Evolutionary conservation across 2,113 vertebrate species (phyloP).

Genomic region (Phaetusa simplex): DNA sequence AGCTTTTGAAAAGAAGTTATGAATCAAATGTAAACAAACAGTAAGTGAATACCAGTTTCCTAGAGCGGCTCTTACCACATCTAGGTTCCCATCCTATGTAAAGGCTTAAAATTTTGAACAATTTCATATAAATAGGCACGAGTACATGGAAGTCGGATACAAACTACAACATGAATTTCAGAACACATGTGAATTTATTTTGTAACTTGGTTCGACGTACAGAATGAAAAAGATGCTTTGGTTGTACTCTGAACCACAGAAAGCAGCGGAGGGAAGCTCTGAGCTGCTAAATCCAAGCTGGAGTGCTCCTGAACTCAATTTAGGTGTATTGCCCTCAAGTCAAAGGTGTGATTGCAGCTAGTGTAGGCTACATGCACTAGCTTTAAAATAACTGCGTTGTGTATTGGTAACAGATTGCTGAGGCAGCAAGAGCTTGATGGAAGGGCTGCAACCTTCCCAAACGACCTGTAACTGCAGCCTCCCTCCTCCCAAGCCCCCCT

Average conservation of each 20-base stretch:
- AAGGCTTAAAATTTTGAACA: neutral
- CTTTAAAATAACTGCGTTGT: neutral
- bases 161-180: neutral
- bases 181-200: neutral
- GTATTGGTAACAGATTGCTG: neutral
- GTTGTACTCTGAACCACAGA: neutral
- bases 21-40: neutral
- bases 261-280: neutral
- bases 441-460: neutral
- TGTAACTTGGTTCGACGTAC: neutral
- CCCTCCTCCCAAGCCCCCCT: neutral
- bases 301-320: neutral
- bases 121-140: neutral
- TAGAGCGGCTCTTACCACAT: neutral
- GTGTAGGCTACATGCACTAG: neutral
- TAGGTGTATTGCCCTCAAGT: neutral
- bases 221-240: neutral
- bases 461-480: neutral
- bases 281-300: neutral
- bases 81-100: neutral
- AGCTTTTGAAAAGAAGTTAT: neutral
- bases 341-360: neutral
- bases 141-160: neutral
- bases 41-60: neutral
- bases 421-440: neutral